Evolutionary conservation across 2,113 vertebrate genomes (phyloP).

Genomic region (Diphyllodes magnificus): DNA sequence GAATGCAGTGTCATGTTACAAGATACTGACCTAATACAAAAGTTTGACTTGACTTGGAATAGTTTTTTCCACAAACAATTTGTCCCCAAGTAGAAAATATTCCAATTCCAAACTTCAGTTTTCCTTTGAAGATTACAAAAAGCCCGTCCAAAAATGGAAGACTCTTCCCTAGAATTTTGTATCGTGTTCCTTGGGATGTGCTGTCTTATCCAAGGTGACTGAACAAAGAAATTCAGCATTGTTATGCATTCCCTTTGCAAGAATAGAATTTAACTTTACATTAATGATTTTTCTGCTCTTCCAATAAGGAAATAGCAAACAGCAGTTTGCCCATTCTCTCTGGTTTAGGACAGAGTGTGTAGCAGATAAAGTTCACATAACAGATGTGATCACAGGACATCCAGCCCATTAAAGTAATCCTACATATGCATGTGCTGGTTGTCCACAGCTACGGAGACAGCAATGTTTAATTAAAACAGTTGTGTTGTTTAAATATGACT

Average conservation of each 20-base stretch:
- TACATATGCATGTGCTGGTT: neutral
- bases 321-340: neutral
- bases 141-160: neutral
- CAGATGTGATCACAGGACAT: neutral
- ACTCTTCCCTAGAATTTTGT: neutral
- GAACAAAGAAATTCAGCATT: neutral
- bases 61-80: neutral
- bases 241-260: neutral
- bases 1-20: neutral
- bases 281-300: neutral
- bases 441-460: neutral
- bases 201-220: neutral
- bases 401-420: neutral
- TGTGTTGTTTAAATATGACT: slow-evolving; percentile 14
- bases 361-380: neutral
- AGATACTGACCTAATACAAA: neutral
- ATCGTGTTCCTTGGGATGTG: fast-evolving
- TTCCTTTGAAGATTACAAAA: neutral
- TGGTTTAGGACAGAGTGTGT: neutral
- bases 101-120: neutral
- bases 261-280: neutral
- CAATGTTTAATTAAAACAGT: neutral
- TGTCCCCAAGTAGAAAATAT: neutral
- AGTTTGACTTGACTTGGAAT: neutral
- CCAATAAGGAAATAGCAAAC: neutral